Conservation (phyloP, 2,797 vertebrate genomes). For the Lycodopsis pacificus region DNA sequence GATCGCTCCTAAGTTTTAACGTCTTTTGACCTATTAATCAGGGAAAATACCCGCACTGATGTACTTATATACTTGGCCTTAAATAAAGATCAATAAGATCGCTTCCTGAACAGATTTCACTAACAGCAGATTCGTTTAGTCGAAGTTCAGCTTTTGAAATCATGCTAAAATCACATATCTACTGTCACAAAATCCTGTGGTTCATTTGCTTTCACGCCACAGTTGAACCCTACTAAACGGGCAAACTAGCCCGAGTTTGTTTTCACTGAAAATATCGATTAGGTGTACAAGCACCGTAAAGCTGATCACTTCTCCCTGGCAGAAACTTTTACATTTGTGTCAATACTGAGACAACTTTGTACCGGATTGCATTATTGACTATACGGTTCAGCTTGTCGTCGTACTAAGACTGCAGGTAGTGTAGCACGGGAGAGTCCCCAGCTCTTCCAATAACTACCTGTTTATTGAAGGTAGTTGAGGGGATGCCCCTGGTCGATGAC, state of each 20-base stretch:
- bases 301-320: not conserved
- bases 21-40: not conserved
- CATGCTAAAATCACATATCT: not conserved
- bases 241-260: not conserved
- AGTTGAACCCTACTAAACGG: not conserved
- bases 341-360: not conserved
- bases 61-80: too few relatives aligned
- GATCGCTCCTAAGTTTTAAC: not conserved
- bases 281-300: not conserved
- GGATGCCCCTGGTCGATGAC: slow-evolving; percentile 34
- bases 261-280: not conserved
- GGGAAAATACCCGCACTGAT: too few relatives aligned
- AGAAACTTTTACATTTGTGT: not conserved
- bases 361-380: not conserved
- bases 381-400: not conserved
- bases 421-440: not conserved
- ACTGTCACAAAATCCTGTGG: not conserved
- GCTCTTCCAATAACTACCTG: slow-evolving; percentile 9
- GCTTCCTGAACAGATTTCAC: not conserved
- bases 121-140: not conserved
- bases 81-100: not conserved
- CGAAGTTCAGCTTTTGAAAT: not conserved
- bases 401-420: not conserved
- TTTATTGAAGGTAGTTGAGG: slow-evolving; percentile 3
- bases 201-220: not conserved